These are phyloP conservation scores for Dicrurus megarhynchus DNA, from an alignment of 2,113 vertebrate species.

Conservation along the genomic window DNA sequence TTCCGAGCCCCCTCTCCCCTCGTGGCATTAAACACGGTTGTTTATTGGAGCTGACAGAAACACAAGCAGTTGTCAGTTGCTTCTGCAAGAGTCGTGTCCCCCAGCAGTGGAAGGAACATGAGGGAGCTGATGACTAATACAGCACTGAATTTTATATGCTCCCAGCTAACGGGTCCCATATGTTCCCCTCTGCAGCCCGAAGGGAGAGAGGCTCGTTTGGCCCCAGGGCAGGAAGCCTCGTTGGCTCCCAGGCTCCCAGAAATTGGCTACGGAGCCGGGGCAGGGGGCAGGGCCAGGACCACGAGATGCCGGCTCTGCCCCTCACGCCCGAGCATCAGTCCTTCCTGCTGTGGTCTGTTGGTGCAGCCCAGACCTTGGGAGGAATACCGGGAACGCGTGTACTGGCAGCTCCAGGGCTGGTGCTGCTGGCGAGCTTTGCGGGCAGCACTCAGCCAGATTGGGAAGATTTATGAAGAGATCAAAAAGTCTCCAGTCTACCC, in stretches of 20 bases:
- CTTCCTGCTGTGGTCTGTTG: neutral
- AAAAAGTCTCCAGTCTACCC: neutral
- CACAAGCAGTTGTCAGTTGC: conserved; percentile 23
- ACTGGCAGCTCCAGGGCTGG: neutral
- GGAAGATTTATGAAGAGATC: neutral
- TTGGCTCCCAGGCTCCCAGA: neutral
- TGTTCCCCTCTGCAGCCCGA: neutral
- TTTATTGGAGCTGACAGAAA: conserved; percentile 52
- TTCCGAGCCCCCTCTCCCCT: neutral
- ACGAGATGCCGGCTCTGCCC: rapidly evolving
- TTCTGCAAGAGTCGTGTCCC: conserved; percentile 26
- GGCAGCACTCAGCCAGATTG: neutral
- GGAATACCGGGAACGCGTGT: rapidly evolving
- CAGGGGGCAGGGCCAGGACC: neutral
- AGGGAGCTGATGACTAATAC: conserved; percentile 13
- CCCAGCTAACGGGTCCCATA: conserved; percentile 5
- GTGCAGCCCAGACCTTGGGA: rapidly evolving
- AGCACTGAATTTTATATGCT: conserved; percentile 15
- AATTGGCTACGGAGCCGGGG: rapidly evolving
- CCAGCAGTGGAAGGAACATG: neutral
- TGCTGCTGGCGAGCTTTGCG: rapidly evolving
- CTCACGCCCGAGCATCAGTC: rapidly evolving
- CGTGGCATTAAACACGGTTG: neutral
- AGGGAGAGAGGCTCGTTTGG: rapidly evolving
- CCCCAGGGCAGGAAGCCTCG: neutral